A percentile compares a stretch with the other conserved stretches of the same genome.
phyloP scores from a whole-genome alignment of 2,888 invertebrate genomes.

The Mimumesa dahlbomi region DNA sequence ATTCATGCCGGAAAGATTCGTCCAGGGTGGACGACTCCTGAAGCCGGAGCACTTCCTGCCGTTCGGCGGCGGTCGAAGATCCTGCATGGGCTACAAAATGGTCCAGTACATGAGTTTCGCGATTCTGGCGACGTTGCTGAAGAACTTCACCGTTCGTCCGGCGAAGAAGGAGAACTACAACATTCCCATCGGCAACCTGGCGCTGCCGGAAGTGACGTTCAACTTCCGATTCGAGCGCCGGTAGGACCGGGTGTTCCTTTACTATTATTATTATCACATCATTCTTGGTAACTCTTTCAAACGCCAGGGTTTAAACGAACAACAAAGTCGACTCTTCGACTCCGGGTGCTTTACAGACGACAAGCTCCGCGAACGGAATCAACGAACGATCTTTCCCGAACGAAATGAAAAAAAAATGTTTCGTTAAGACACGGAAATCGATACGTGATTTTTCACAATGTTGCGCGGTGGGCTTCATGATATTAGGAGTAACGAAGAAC shows the following conservation, averaged over 20 bases:
- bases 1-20: slow-evolving; percentile 84
- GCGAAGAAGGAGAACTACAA: slow-evolving; percentile 80
- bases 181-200: slow-evolving; percentile 83
- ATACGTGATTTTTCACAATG: not conserved
- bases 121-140: slow-evolving; percentile 82
- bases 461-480: slow-evolving; percentile 3
- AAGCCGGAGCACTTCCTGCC: slow-evolving; percentile 86
- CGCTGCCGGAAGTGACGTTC: slow-evolving; percentile 81
- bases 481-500: slow-evolving; percentile 8
- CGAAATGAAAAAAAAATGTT: not conserved
- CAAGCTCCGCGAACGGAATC: not conserved
- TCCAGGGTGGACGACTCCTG: slow-evolving; percentile 81
- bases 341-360: slow-evolving; percentile 3
- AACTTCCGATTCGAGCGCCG: slow-evolving; percentile 81
- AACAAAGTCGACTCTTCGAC: slow-evolving; percentile 2
- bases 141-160: slow-evolving; percentile 82
- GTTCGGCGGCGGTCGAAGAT: slow-evolving; percentile 85
- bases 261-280: not conserved
- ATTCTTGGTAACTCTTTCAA: too few relatives aligned
- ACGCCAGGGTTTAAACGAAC: not conserved
- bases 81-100: slow-evolving; percentile 87
- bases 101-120: slow-evolving; percentile 84
- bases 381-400: too few relatives aligned
- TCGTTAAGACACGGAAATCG: not conserved
- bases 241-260: slow-evolving; percentile 61